Base-by-base conservation (phyloP, 2,888 invertebrate species). In the Chesias legatella region DNA sequence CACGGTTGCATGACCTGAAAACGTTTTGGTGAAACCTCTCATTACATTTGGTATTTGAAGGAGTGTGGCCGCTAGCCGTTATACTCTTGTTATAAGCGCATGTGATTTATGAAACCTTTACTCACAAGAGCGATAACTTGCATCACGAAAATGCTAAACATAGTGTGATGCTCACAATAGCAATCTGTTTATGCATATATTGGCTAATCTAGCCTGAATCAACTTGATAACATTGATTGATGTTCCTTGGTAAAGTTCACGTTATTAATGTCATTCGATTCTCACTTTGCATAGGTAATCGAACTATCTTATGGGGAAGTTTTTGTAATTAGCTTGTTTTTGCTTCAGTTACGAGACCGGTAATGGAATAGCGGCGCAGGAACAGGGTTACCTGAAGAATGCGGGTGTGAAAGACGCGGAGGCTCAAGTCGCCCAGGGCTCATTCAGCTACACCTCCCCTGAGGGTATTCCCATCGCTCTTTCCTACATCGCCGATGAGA, bases 401-500 rank as follows among this genome's bases (percentile, higher is more conserved):
- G 82, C 91, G 20, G 93, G 93, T 2, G 75, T 85, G 9, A 90
- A 92, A 56, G 92, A 92, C 13, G 88, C 83, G 0, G 93, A 92
- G 58, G 90, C 91, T 0, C 90, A 93, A 59, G 90, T 91, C 0
- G 93, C 93, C 1, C 91, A 93, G 66, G 94, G 94, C 3, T 90
- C 90, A 11, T 92, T 89, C 74, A 86, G 90, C 20, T 94, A 94
- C 83, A 93, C 92, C 25, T 92, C 93, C 28, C 93, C 93, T n/a
- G 94, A 94, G 60, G 94, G 94, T 20, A 78, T 91, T 41, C 90
- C 91, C 1, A 91, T 92, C 56, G 73, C 88, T 8, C 52, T 94
- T 22, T 89, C 88, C 22, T 94, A 94, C 84, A 83, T 90, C 33
- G 93, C 94, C 62, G 94, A 94, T 61, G 94, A 94, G 71, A 91